Conservation (phyloP, 2,888 invertebrate genomes). For the Microdon myrmicae region DNA sequence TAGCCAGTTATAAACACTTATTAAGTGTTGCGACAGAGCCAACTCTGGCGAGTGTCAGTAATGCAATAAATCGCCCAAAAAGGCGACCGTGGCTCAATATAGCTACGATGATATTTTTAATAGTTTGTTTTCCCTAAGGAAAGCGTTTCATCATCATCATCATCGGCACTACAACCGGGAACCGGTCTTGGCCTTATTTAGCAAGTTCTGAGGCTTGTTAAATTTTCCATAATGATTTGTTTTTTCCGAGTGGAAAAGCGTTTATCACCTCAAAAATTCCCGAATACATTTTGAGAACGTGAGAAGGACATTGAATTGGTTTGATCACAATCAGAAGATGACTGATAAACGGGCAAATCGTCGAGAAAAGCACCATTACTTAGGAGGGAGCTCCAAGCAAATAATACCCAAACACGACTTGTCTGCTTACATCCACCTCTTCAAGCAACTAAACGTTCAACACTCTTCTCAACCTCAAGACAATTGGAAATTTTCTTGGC, state of each 20-base stretch:
- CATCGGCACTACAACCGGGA: no score
- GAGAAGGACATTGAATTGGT: conserved; percentile 11
- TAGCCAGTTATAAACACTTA: no score
- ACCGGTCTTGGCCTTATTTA: no score
- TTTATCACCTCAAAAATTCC: conserved; percentile 20
- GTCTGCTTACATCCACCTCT: no score
- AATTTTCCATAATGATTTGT: no score
- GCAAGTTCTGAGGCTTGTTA: no score
- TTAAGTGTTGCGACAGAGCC: conserved; percentile 39
- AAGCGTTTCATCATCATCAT: no score
- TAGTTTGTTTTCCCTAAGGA: no score
- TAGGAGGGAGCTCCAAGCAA: conserved; percentile 5
- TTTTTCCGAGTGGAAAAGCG: background rate
- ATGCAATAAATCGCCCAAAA: no score
- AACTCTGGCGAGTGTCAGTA: conserved; percentile 35
- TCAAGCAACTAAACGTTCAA: background rate
- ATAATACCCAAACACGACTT: background rate
- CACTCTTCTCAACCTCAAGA: conserved; percentile 40
- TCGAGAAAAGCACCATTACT: conserved; percentile 1
- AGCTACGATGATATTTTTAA: no score
- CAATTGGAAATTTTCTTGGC: conserved; percentile 21
- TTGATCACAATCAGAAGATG: conserved; percentile 8
- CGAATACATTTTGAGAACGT: conserved; percentile 44
- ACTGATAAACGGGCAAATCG: background rate
- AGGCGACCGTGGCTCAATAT: no score